Conservation (phyloP, 1,140 invertebrate genomes). For the Forficula auricularia region DNA sequence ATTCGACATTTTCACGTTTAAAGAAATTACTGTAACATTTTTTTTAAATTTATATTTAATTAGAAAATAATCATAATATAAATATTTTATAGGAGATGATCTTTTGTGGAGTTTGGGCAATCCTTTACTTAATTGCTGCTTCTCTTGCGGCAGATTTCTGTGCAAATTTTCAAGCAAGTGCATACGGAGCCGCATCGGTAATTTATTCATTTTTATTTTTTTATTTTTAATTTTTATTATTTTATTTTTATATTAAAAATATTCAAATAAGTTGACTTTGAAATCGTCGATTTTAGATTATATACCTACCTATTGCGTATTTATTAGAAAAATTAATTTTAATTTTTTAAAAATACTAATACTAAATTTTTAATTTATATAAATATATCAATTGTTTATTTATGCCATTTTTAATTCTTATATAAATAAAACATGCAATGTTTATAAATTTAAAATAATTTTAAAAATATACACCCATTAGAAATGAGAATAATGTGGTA, state of each 20-base stretch:
- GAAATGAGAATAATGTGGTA: too few species aligned
- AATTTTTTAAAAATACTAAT: slow-evolving; percentile 8
- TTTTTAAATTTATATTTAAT: too few species aligned
- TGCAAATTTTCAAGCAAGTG: slow-evolving; percentile 23
- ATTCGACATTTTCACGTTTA: too few species aligned
- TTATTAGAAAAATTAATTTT: slow-evolving; percentile 6
- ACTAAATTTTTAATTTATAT: background rate
- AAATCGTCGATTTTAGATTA: background rate
- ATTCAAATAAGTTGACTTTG: slow-evolving; percentile 1
- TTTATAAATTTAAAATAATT: too few species aligned
- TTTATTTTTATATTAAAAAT: slow-evolving; percentile 2
- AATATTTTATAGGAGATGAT: slow-evolving; percentile 48
- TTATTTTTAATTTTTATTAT: background rate
- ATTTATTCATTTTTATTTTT: slow-evolving; percentile 15
- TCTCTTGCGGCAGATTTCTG: slow-evolving; percentile 39
- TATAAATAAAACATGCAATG: too few species aligned
- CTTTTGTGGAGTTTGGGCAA: slow-evolving; percentile 49
- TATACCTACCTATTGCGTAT: background rate
- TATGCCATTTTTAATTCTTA: too few species aligned
- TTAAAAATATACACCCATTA: too few species aligned
- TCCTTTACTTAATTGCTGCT: slow-evolving; percentile 52
- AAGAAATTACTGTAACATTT: too few species aligned
- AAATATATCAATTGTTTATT: slow-evolving; percentile 1
- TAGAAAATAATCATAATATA: too few species aligned
- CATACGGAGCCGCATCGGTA: slow-evolving; percentile 46